These are phyloP conservation scores for Enteromius thamalakanensis DNA, from an alignment of 2,797 vertebrate species.

Conservation along the genomic window DNA sequence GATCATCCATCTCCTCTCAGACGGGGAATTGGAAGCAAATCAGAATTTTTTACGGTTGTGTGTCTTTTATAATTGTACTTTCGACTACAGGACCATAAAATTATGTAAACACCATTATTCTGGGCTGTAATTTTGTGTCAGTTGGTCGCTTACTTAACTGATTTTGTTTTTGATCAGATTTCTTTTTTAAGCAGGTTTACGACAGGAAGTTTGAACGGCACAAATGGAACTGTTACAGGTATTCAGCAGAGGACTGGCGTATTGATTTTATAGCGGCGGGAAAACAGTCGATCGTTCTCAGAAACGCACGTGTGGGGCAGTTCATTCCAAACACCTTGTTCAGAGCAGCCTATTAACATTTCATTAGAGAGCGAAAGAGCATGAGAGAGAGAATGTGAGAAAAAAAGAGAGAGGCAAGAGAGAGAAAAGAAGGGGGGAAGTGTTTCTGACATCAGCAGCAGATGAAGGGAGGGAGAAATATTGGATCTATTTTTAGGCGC, in stretches of 20 bases:
- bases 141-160: neutral
- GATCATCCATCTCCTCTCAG: conserved; percentile 5
- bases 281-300: conserved; percentile 6
- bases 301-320: neutral
- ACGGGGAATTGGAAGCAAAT: neutral
- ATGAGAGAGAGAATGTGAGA: neutral
- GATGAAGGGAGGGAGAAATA: conserved; percentile 56
- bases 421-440: conserved; percentile 1
- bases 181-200: neutral
- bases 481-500: conserved; percentile 66
- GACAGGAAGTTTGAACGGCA: neutral
- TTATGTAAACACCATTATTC: neutral
- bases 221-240: neutral
- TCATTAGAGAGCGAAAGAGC: conserved; percentile 30
- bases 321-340: conserved; percentile 5
- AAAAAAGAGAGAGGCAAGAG: neutral
- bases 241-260: neutral
- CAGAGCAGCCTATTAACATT: conserved; percentile 35
- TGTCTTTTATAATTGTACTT: neutral
- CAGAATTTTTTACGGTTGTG: neutral
- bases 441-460: conserved; percentile 52
- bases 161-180: neutral
- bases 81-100: neutral
- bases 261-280: neutral
- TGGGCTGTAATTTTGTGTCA: neutral